These are phyloP conservation scores for Typhlichthys subterraneus DNA, from an alignment of 2,797 vertebrate species.

Conservation along the genomic window DNA sequence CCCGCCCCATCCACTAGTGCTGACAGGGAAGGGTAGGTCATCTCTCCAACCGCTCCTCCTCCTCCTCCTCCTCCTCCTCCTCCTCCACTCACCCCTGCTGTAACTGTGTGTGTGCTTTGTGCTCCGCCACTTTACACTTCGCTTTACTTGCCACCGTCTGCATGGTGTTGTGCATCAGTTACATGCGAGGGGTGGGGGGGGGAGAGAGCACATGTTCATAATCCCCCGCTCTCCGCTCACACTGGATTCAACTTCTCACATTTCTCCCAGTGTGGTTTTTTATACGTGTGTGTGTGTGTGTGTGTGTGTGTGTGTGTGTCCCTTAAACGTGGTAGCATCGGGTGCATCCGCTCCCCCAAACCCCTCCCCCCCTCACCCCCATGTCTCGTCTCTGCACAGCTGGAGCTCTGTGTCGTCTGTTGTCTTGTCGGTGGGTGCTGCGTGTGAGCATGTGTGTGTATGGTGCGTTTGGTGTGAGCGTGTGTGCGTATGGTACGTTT, in stretches of 20 bases:
- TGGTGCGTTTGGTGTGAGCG: no score
- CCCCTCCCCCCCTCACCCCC: constrained; percentile 50
- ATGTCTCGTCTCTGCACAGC: constrained; percentile 65
- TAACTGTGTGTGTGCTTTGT: constrained; percentile 88
- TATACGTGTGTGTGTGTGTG: constrained; percentile 68
- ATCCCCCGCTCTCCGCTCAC: constrained; percentile 54
- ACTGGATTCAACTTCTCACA: no score
- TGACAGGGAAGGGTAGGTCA: constrained; percentile 99
- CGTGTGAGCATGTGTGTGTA: no score
- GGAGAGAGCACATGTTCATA: constrained; percentile 53
- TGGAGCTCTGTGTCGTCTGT: constrained; percentile 61
- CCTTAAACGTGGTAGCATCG: constrained; percentile 75
- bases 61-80: constrained; percentile 74
- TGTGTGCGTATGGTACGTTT: no score
- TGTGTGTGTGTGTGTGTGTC: constrained; percentile 70
- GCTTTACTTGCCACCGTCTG: constrained; percentile 51
- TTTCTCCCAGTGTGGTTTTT: background rate
- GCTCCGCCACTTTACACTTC: constrained; percentile 30
- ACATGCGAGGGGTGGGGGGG: constrained; percentile 22
- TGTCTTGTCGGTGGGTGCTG: constrained; percentile 52
- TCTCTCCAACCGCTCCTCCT: constrained; percentile 78
- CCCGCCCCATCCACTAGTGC: constrained; percentile 99
- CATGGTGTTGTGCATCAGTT: constrained; percentile 73
- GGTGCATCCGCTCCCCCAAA: constrained; percentile 64
- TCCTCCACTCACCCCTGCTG: constrained; percentile 61